Evolutionary conservation across 2,888 invertebrate species (phyloP), one percentile per base, ranked within the genome.

Genomic region (Hedya salicella): DNA sequence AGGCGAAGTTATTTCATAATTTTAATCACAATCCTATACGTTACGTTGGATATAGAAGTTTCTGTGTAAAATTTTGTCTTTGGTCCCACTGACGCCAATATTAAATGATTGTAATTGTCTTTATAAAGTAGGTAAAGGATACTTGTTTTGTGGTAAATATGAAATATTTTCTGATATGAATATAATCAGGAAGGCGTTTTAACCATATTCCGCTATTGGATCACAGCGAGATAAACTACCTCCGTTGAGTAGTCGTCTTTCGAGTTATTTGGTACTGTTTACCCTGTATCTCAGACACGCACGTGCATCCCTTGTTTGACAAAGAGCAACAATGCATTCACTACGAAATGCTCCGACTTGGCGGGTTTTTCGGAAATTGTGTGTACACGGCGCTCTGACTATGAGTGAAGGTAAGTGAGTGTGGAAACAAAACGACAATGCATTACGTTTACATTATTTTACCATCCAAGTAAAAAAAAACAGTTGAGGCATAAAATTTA

Each of bases 231-330:
- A 66, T 48, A 66, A 53, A 52, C 25, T 32, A 30, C n/a, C n/a
- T n/a, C n/a, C 50, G 64, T 44, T 54, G 65, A 66, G 66, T 66
- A 54, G 54, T 53, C 48, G 52, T 48, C 60, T 16, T 66, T 60
- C 65, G 54, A 54, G 60, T 66, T 61, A 66, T 66, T 66, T 66
- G 60, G 65, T 44, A 66, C 52, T 66, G 65, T 66, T 66, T 66
- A 54, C 48, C 40, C 16, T 17, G n/a, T 66, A 61, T 48, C 66
- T 60, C 53, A 48, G 48, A 48, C 66, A 66, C 60, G 66, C 66
- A 66, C 66, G 66, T 66, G 66, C 54, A 61, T 54, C 54, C 61
- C 61, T 61, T 66, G 66, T 66, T 66, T 66, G 66, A 54, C 66
- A 61, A 66, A 66, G 60, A 66, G 40, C 66, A 66, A 66, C 66